A percentile compares a stretch with the other conserved stretches of the same genome.
Conservation (phyloP, 2,888 invertebrate genomes). For the Lithophane ornitopus region DNA sequence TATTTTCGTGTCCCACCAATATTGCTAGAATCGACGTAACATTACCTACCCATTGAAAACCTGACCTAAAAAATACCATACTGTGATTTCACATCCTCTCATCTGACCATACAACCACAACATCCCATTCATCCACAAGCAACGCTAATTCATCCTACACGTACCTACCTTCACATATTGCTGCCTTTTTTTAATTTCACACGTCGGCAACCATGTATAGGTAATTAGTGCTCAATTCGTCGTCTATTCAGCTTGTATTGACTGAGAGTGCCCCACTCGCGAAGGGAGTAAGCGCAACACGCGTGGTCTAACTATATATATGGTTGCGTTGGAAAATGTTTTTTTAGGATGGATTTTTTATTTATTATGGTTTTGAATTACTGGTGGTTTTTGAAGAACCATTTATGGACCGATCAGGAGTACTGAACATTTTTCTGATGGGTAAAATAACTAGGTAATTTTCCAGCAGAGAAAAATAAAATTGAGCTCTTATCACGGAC, state of each 20-base stretch:
- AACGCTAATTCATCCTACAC: slow-evolving; percentile 41
- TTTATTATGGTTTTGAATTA: background rate
- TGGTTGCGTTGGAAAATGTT: slow-evolving; percentile 10
- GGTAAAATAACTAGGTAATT: background rate
- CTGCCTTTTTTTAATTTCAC: slow-evolving; percentile 87
- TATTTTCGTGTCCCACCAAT: background rate
- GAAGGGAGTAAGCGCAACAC: slow-evolving; percentile 47
- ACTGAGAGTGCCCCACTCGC: slow-evolving; percentile 79
- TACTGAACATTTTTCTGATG: background rate
- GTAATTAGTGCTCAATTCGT: slow-evolving; percentile 89
- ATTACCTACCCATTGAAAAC: background rate
- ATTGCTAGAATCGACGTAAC: background rate
- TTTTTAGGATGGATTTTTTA: slow-evolving; percentile 25
- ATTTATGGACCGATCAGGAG: background rate
- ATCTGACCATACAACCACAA: slow-evolving; percentile 20
- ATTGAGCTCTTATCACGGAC: background rate
- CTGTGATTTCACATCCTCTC: slow-evolving; percentile 11
- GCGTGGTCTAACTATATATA: slow-evolving; percentile 27
- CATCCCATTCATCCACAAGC: slow-evolving; percentile 47
- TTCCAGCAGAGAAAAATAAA: too few relatives aligned
- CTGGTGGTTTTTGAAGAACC: background rate
- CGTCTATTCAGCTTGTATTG: slow-evolving; percentile 84
- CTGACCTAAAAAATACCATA: background rate
- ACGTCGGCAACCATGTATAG: slow-evolving; percentile 85
- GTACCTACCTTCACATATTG: slow-evolving; percentile 38